Conservation (phyloP, 2,888 invertebrate genomes). For the Podabrus alpinus region DNA sequence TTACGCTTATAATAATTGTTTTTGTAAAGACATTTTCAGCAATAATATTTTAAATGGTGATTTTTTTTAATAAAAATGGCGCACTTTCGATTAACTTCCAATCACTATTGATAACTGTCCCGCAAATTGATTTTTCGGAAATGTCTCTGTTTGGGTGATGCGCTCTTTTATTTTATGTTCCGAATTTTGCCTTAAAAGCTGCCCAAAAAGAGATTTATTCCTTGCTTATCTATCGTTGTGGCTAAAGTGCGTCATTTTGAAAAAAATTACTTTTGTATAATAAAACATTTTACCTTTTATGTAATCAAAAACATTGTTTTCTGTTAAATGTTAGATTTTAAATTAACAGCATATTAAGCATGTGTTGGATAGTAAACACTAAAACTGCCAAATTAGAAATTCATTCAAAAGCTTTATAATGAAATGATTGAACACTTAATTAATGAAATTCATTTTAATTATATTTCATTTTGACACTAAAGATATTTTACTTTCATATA, state of each 20-base stretch:
- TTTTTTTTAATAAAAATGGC: not conserved
- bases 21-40: not conserved
- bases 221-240: not conserved
- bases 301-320: constrained; percentile 26
- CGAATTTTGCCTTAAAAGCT: not conserved
- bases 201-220: not conserved
- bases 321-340: constrained; percentile 26
- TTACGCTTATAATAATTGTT: not conserved
- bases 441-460: not conserved
- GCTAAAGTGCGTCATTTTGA: not conserved
- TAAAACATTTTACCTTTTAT: constrained; percentile 9
- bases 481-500: not conserved
- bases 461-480: not conserved
- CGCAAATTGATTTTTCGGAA: not conserved
- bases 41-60: not conserved
- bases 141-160: not conserved
- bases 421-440: constrained; percentile 1
- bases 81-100: not conserved
- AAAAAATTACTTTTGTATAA: not conserved
- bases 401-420: constrained; percentile 1
- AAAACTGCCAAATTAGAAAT: constrained; percentile 27
- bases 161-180: not conserved
- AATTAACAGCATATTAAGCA: constrained; percentile 8
- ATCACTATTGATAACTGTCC: not conserved
- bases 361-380: constrained; percentile 22